These are phyloP conservation scores for Harpalus rufipes DNA, from an alignment of 2,888 invertebrate species.

Conservation along the genomic window DNA sequence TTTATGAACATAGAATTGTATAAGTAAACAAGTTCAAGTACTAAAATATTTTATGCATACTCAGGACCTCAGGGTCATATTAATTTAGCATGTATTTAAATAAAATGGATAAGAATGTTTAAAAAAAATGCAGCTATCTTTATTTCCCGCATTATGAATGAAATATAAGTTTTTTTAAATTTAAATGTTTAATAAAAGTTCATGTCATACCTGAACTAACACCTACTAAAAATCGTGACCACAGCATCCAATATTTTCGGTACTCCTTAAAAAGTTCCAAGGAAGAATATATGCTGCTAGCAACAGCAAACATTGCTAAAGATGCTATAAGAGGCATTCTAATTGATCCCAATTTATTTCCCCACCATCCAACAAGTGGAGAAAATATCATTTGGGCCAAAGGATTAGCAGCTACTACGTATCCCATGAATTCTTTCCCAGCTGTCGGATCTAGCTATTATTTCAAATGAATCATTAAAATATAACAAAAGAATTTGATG, in stretches of 20 bases:
- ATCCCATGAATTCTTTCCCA: slow-evolving; percentile 90
- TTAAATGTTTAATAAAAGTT: too few relatives aligned
- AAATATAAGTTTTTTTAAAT: too few relatives aligned
- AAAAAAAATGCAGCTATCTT: too few relatives aligned
- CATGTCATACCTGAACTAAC: slow-evolving; percentile 85
- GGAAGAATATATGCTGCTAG: slow-evolving; percentile 87
- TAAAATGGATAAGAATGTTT: too few relatives aligned
- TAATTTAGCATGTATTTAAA: too few relatives aligned
- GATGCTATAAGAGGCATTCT: slow-evolving; percentile 86
- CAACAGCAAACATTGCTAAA: slow-evolving; percentile 84
- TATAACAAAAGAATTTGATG: slow-evolving; percentile 10
- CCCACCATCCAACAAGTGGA: slow-evolving; percentile 91
- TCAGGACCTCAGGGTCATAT: too few relatives aligned
- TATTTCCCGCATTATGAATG: too few relatives aligned
- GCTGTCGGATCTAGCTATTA: slow-evolving; percentile 88
- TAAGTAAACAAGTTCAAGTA: too few relatives aligned
- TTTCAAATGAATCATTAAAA: slow-evolving; percentile 48
- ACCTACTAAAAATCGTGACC: slow-evolving; percentile 88
- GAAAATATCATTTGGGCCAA: slow-evolving; percentile 92
- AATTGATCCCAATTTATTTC: slow-evolving; percentile 86
- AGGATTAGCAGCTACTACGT: slow-evolving; percentile 92
- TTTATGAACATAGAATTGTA: too few relatives aligned
- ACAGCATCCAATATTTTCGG: slow-evolving; percentile 86
- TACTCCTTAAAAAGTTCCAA: slow-evolving; percentile 84
- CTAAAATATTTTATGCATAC: too few relatives aligned